A percentile compares a stretch with the other conserved stretches of the same genome.
phyloP scores from a whole-genome alignment of 2,888 invertebrate species.

The Macaria notata region DNA sequence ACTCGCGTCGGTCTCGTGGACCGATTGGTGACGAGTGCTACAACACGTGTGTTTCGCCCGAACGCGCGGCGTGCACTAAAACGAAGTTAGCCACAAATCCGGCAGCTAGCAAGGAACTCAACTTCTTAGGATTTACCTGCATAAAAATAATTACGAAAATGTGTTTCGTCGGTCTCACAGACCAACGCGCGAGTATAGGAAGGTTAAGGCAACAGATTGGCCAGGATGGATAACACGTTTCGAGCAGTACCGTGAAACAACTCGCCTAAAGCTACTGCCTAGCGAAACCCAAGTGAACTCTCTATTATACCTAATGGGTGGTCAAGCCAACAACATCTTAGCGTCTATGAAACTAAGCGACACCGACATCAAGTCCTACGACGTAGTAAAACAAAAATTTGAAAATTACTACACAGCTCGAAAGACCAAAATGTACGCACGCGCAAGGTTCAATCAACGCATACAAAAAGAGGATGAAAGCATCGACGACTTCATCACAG shows the following conservation, averaged over 20 bases:
- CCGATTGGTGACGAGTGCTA: too few species aligned
- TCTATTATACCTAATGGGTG: slow-evolving; percentile 2
- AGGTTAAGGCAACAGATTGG: slow-evolving; percentile 5
- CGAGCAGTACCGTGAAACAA: slow-evolving; percentile 4
- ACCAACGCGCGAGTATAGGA: too few species aligned
- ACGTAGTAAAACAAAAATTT: slow-evolving; percentile 2
- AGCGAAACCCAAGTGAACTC: slow-evolving; percentile 8
- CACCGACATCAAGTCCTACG: not conserved
- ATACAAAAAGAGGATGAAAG: slow-evolving; percentile 1
- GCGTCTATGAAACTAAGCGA: not conserved
- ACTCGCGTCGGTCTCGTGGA: too few species aligned
- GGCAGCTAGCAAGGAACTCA: too few species aligned
- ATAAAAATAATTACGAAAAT: too few species aligned
- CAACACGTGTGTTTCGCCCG: too few species aligned
- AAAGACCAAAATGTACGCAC: slow-evolving; percentile 1
- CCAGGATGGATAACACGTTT: slow-evolving; percentile 1
- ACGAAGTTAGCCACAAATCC: too few species aligned
- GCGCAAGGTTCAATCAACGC: slow-evolving; percentile 4
- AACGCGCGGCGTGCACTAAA: too few species aligned
- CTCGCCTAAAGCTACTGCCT: slow-evolving; percentile 1
- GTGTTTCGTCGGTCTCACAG: too few species aligned
- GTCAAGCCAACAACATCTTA: slow-evolving; percentile 5
- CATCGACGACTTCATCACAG: slow-evolving; percentile 5
- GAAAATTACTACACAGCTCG: slow-evolving; percentile 4
- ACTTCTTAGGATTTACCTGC: too few species aligned